Evolutionary conservation across 2,797 vertebrate species (phyloP).

Genomic region (Enteromius trimaculatus): DNA sequence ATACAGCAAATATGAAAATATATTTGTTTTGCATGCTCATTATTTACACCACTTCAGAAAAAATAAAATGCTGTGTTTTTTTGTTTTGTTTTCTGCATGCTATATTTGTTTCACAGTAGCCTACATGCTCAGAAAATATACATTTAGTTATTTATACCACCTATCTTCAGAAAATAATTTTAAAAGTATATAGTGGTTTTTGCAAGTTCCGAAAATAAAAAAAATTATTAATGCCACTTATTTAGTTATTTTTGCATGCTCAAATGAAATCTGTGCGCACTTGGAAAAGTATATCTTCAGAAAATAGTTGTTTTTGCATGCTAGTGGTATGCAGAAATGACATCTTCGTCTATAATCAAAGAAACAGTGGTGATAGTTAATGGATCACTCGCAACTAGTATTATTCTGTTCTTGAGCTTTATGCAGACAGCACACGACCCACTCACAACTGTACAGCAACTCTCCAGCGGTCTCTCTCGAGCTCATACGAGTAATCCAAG

Average conservation of each 20-base stretch:
- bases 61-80: no score
- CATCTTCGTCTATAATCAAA: not conserved
- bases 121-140: no score
- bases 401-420: not conserved
- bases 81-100: no score
- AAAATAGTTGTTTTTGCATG: not conserved
- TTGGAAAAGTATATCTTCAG: not conserved
- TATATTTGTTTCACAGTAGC: no score
- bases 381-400: not conserved
- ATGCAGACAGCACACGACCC: not conserved
- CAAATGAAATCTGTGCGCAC: not conserved
- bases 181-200: not conserved
- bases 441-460: not conserved
- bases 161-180: not conserved
- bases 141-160: no score
- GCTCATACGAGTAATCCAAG: not conserved
- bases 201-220: not conserved
- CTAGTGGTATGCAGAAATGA: no score
- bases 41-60: no score
- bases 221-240: not conserved
- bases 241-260: not conserved
- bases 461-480: not conserved
- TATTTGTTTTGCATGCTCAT: no score
- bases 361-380: not conserved
- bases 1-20: no score